Evolutionary conservation across 1,140 invertebrate genomes (phyloP).

Genomic region (Monochamus saltuarius): DNA sequence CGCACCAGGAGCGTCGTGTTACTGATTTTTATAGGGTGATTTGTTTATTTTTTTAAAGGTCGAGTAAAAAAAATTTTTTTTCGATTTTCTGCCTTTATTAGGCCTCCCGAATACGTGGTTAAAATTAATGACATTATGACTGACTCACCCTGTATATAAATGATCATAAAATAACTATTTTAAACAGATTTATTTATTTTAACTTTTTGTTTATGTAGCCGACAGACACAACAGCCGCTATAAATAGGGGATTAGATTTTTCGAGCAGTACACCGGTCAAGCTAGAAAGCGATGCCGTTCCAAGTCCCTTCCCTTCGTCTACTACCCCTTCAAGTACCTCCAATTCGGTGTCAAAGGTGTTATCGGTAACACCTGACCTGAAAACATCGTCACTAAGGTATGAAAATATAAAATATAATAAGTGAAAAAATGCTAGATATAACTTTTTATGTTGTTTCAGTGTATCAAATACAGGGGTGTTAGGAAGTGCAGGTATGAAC

Average conservation of each 20-base stretch:
- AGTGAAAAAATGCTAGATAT: background rate
- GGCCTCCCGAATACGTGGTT: too few species aligned
- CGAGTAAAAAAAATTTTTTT: too few species aligned
- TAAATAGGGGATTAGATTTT: conserved; percentile 45
- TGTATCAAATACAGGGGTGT: conserved; percentile 35
- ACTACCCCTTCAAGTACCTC: conserved; percentile 46
- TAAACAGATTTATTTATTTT: background rate
- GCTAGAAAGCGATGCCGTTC: conserved; percentile 42
- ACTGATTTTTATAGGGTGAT: too few species aligned
- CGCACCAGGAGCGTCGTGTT: too few species aligned
- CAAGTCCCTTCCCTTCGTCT: conserved; percentile 42
- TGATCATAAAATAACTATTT: too few species aligned
- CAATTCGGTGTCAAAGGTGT: conserved; percentile 44
- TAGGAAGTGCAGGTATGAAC: conserved; percentile 53
- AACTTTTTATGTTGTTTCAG: conserved; percentile 34
- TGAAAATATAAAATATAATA: background rate
- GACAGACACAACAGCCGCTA: conserved; percentile 47
- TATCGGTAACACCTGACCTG: conserved; percentile 43
- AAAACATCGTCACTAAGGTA: conserved; percentile 44
- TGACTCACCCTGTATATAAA: too few species aligned
- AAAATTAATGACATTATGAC: too few species aligned
- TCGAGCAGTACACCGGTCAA: conserved; percentile 41
- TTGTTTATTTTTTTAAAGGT: too few species aligned
- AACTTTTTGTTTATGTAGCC: conserved; percentile 35
- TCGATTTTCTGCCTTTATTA: too few species aligned